phyloP scores from a whole-genome alignment of 2,113 vertebrate species.

The Ammodytes dubius region DNA sequence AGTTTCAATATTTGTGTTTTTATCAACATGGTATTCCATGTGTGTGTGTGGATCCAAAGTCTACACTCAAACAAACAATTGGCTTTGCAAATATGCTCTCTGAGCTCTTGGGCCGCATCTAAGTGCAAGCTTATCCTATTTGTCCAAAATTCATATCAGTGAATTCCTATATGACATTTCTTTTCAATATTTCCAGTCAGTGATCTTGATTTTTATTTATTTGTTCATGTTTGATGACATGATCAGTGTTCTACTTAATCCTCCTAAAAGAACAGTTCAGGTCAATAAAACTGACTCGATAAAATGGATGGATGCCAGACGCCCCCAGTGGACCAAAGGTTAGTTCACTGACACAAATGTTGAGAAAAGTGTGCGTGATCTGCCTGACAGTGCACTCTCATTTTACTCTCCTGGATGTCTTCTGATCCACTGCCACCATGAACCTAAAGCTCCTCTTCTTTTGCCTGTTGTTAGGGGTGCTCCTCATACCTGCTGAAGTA shows the following conservation, averaged over 20 bases:
- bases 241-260: not conserved
- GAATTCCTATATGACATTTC: not conserved
- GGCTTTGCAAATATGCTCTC: slow-evolving; percentile 69
- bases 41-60: slow-evolving; percentile 72
- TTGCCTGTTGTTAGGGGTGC: slow-evolving; percentile 68
- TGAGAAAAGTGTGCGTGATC: slow-evolving; percentile 34
- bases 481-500: slow-evolving; percentile 81
- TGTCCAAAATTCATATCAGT: not conserved
- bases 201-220: not conserved
- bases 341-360: slow-evolving; percentile 49
- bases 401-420: slow-evolving; percentile 45
- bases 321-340: slow-evolving; percentile 64
- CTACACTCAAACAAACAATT: slow-evolving; percentile 69
- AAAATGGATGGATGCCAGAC: slow-evolving; percentile 22
- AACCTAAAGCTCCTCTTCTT: slow-evolving; percentile 77
- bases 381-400: slow-evolving; percentile 25
- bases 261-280: not conserved
- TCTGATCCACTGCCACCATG: slow-evolving; percentile 73
- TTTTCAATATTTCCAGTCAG: not conserved
- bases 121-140: accelerated
- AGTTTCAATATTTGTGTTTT: not conserved
- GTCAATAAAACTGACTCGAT: slow-evolving; percentile 65
- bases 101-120: slow-evolving; percentile 45
- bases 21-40: slow-evolving; percentile 11
- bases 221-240: not conserved